Percentiles rank a stretch among this genome's conserved stretches.
phyloP scores from a whole-genome alignment of 2,113 vertebrate genomes.

The Anser cygnoides region DNA sequence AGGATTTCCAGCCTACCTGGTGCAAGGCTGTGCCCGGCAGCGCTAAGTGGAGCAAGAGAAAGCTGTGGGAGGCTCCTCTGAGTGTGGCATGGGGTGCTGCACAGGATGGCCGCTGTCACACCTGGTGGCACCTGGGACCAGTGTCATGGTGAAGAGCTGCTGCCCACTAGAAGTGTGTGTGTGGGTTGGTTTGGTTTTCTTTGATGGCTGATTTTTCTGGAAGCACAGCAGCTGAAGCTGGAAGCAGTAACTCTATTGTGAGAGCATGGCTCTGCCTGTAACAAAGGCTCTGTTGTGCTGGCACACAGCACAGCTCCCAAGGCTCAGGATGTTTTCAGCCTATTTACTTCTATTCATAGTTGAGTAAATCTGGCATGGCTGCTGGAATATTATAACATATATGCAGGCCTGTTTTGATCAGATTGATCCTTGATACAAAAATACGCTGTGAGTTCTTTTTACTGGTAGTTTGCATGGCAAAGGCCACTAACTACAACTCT shows the following conservation, averaged over 20 bases:
- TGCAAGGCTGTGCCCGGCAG: neutral
- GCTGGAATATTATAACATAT: neutral
- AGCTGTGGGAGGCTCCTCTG: neutral
- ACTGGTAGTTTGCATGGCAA: neutral
- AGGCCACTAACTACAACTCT: neutral
- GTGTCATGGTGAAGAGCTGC: neutral
- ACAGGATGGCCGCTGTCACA: neutral
- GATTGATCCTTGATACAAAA: conserved; percentile 2
- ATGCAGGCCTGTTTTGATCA: neutral
- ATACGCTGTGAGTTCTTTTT: neutral
- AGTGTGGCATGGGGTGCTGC: neutral
- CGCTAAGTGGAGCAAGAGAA: neutral
- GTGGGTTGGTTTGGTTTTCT: neutral
- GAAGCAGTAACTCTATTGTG: conserved; percentile 13
- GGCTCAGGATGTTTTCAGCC: conserved; percentile 58
- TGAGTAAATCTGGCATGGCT: conserved; percentile 4
- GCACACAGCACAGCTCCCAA: neutral
- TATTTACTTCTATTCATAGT: conserved; percentile 34
- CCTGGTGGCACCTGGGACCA: neutral
- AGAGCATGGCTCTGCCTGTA: neutral
- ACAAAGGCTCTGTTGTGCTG: conserved; percentile 56
- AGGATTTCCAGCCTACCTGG: neutral
- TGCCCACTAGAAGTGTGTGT: neutral
- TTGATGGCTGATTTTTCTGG: conserved; percentile 5
- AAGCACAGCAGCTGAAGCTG: neutral